These are phyloP conservation scores for Geotrupes spiniger DNA, from an alignment of 2,888 invertebrate species.

Conservation along the genomic window DNA sequence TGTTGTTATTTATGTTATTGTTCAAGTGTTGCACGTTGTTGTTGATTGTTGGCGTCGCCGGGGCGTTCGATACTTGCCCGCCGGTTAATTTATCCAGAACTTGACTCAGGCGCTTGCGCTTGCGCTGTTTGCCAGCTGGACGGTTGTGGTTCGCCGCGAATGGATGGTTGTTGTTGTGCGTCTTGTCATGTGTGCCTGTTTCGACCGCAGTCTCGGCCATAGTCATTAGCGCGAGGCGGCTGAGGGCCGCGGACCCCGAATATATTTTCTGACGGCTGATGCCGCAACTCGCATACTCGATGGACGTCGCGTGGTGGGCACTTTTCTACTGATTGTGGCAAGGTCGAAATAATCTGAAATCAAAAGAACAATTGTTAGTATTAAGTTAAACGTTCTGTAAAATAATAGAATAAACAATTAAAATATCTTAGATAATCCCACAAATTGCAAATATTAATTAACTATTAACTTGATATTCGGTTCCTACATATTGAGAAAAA, in stretches of 20 bases:
- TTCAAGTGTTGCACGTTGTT: slow-evolving; percentile 52
- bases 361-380: too few species aligned
- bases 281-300: slow-evolving; percentile 34
- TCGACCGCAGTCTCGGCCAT: slow-evolving; percentile 66
- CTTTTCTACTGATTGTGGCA: too few species aligned
- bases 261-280: slow-evolving; percentile 24
- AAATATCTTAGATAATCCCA: too few species aligned
- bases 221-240: slow-evolving; percentile 62
- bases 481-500: too few species aligned
- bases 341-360: too few species aligned
- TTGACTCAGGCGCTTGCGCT: slow-evolving; percentile 75
- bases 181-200: slow-evolving; percentile 46
- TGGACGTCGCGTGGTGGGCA: not conserved
- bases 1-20: slow-evolving; percentile 39
- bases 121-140: slow-evolving; percentile 65
- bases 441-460: too few species aligned
- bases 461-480: too few species aligned
- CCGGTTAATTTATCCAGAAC: slow-evolving; percentile 73
- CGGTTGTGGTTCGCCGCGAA: slow-evolving; percentile 61
- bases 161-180: slow-evolving; percentile 58
- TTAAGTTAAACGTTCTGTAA: too few species aligned
- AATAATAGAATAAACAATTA: too few species aligned
- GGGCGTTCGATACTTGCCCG: slow-evolving; percentile 41
- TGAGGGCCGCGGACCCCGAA: slow-evolving; percentile 57
- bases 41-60: slow-evolving; percentile 43